Evolutionary conservation across 2,888 invertebrate species (phyloP), one percentile per base, ranked within the genome.

Genomic region (Pterostichus niger): DNA sequence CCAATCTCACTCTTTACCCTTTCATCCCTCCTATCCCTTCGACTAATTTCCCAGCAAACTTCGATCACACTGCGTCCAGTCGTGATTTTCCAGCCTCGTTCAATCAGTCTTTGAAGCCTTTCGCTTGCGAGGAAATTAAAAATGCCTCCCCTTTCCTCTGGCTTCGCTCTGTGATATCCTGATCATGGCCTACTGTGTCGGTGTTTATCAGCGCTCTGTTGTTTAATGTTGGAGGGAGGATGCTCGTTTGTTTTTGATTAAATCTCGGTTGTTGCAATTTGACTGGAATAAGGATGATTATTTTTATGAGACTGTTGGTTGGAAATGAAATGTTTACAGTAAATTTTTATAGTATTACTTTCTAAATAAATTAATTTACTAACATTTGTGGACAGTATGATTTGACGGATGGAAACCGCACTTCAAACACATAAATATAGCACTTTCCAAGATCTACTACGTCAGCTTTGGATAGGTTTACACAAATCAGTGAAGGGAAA

Each of bases 81-180:
- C 35, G 59, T 59, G 59, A 59, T 59, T 59, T 59, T 17, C 33
- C 64, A 7, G 4, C 33, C 33, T 9, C 75, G 68, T 71, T 71
- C 75, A 75, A 75, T 75, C 75, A 52, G 49, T 52, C 75, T 75
- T 75, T 75, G 75, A 75, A 75, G 75, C 75, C 75, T 75, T 75
- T 75, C 75, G 33, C 9, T 75, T 33, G 31, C 75, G 49, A 75
- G 75, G 75, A 75, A 75, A 75, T 75, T 75, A 75, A 75, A 75
- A 75, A 49, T 75, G 24, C 33, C 44, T 24, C 24, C 24, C 24
- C 24, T 24, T 24, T 24, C 73, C 52, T 46, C 46, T n/a, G 6
- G 68, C 52, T 6, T 17, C 59, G 11, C 59, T 59, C 2, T 56
- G 64, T 64, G 64, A 64, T 64, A 17, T 73, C 33, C 64, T 73